phyloP scores from a whole-genome alignment of 30 jellyfish, hydroid and myxozoan genomes.

The Hydra vulgaris region DNA sequence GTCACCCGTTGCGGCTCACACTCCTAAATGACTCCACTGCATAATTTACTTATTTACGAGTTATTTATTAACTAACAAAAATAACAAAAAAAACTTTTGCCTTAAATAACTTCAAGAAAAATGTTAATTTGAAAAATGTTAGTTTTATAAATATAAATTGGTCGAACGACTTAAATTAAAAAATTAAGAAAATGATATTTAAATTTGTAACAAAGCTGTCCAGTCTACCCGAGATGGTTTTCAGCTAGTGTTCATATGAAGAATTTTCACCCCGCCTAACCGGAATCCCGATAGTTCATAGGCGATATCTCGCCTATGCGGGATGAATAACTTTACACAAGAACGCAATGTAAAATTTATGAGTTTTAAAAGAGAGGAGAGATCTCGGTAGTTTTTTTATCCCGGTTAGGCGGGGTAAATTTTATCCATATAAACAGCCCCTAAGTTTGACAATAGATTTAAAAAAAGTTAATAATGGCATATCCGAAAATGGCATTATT shows the following conservation, averaged over 20 bases:
- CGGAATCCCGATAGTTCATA: conserved; percentile 8
- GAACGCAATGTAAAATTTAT: neutral
- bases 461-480: no score
- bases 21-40: no score
- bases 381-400: neutral
- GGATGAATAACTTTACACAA: conserved; percentile 1
- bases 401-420: conserved; percentile 12
- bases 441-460: no score
- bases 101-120: no score
- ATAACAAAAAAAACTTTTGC: no score
- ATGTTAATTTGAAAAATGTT: no score
- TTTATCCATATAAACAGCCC: conserved; percentile 8
- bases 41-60: no score
- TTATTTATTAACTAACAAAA: no score
- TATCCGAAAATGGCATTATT: no score
- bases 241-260: conserved; percentile 2
- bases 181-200: neutral
- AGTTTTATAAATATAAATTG: no score
- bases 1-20: no score
- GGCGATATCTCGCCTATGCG: conserved; percentile 14
- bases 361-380: neutral
- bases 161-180: neutral
- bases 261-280: conserved; percentile 15
- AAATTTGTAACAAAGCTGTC: neutral
- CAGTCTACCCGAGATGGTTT: conserved; percentile 7